Conservation (phyloP, 2,888 invertebrate genomes). For the Chalcis sispes region DNA sequence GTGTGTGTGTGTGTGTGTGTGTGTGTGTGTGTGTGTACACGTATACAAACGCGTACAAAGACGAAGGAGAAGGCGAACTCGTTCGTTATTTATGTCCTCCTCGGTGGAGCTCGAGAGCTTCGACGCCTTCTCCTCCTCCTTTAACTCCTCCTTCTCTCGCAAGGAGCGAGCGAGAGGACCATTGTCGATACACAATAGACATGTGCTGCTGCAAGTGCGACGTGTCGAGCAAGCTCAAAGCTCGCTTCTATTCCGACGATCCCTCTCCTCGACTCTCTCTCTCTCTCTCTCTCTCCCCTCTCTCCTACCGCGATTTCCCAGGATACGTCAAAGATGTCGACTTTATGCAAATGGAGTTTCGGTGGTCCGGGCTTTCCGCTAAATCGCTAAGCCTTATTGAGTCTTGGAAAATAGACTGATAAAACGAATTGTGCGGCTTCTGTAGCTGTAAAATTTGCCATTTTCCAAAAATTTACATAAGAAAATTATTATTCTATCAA, state of each 20-base stretch:
- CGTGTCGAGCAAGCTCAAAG: slow-evolving; percentile 25
- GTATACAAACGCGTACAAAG: no score
- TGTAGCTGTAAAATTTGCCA: no score
- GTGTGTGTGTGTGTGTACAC: no score
- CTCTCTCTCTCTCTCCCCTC: no score
- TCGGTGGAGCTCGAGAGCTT: not conserved
- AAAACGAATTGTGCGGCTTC: no score
- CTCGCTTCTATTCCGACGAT: not conserved
- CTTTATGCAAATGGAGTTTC: no score
- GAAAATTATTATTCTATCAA: no score
- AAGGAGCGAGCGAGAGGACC: not conserved
- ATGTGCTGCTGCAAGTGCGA: slow-evolving; percentile 15
- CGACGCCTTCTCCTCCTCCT: no score
- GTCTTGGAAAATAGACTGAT: not conserved
- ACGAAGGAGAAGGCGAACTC: not conserved
- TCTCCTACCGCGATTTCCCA: no score
- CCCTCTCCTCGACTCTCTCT: no score
- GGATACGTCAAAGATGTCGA: not conserved
- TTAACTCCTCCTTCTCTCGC: not conserved
- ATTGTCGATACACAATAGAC: slow-evolving; percentile 44
- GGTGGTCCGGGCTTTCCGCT: not conserved
- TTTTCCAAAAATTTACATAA: no score
- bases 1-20: no score
- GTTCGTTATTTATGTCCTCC: not conserved
- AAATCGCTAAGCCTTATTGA: slow-evolving; percentile 12